Conservation (phyloP, 2,113 vertebrate species). For the Xenopus tropicalis region UCB_Xtro_10.0 CM004445.2:40996501-40997000, state of each 20-base stretch:
- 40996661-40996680: no score
- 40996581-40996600: no score
- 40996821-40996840: slow-evolving; percentile 25
- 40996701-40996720: neutral
- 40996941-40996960: neutral
- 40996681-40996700: no score
- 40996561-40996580: no score
- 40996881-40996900: no score
- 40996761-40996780: slow-evolving; percentile 36
- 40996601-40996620: no score
- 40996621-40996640: no score
- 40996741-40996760: slow-evolving; percentile 9
- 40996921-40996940: neutral
- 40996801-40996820: slow-evolving; percentile 41
- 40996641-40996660: no score
- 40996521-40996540: no score
- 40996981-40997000: no score
- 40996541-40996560: no score
- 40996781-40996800: slow-evolving; percentile 31
- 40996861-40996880: neutral
- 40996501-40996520: no score
- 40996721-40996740: neutral
- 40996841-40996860: slow-evolving; percentile 23
- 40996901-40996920: neutral
- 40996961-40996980: neutral